phyloP scores from a whole-genome alignment of 2,888 invertebrate genomes.

The Limnephilus auricula region DNA sequence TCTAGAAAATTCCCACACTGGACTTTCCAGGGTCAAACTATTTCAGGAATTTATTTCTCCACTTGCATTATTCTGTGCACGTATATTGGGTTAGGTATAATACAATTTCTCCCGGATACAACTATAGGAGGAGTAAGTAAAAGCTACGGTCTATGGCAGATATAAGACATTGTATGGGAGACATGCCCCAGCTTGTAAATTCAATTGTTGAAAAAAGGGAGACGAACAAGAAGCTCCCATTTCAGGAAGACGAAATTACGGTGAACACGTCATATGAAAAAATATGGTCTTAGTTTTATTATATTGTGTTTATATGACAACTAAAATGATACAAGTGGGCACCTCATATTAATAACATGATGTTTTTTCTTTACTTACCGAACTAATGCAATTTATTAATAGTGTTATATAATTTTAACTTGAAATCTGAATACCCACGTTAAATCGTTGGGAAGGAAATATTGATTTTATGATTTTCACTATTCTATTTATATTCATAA shows the following conservation, averaged over 20 bases:
- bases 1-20: not conserved
- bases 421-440: not conserved
- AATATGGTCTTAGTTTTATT: conserved; percentile 13
- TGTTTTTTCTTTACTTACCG: no score
- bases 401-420: no score
- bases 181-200: conserved; percentile 58
- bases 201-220: conserved; percentile 52
- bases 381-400: no score
- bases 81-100: conserved; percentile 64
- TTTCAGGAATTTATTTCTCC: conserved; percentile 21
- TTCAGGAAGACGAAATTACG: conserved; percentile 33
- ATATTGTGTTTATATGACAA: not conserved
- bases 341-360: no score
- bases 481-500: not conserved
- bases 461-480: not conserved
- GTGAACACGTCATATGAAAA: conserved; percentile 10
- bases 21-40: conserved; percentile 4
- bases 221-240: conserved; percentile 31
- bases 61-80: conserved; percentile 59
- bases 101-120: conserved; percentile 59
- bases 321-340: no score
- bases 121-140: conserved; percentile 51
- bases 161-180: conserved; percentile 49
- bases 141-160: conserved; percentile 52
- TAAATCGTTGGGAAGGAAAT: not conserved